Base-by-base conservation (phyloP, 1,140 invertebrate species). In the Campoletis sonorensis region DNA sequence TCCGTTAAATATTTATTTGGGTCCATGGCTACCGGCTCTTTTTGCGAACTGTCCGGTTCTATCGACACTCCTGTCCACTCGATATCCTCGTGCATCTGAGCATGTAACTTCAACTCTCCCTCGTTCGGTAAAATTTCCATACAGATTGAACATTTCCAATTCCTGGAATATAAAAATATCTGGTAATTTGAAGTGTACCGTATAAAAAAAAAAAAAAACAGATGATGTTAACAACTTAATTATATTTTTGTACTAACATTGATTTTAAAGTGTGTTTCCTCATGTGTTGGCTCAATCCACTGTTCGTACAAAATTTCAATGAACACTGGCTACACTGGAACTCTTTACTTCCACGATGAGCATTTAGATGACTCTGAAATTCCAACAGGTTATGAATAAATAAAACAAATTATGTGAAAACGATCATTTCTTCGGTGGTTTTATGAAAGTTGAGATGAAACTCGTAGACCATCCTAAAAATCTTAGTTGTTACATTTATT, bases 281-380 rank as follows among this genome's bases (percentile, higher is more conserved):
- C 64, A 92, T 85, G 78, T 94, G 94, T 27, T 91, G 86, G 67
- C 88, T 92, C 37, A 92, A 90, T 30, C 90, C 87, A 13, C 86
- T 82, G 4, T 90, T 89, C 0, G 93, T 93, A 16, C 89, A 88
- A 84, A 94, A 94, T 79, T 86, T 89, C 21, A 89, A 86, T 7
- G 84, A 82, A 85, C 94, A 94, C 58, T 90, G 87, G 2, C 87
- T 82, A 83, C 93, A 94, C 26, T 88, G 84, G 45, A 87, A 91
- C 58, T 88, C 86, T 77, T 88, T 90, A 0, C 76, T 70, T 16
- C 86, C 87, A 18, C 85, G 83, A 88, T 95, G 94, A 2, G 92
- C 94, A 77, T 92, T 92, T 23, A 94, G 87, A 86, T 95, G 94
- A 81, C 93, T 92, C 89, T 94, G 92, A 26, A 94, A 85, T 33